Evolutionary conservation across 1,140 invertebrate species (phyloP), one percentile per base, ranked within the genome.

Genomic region (Diorhabda sublineata): DNA sequence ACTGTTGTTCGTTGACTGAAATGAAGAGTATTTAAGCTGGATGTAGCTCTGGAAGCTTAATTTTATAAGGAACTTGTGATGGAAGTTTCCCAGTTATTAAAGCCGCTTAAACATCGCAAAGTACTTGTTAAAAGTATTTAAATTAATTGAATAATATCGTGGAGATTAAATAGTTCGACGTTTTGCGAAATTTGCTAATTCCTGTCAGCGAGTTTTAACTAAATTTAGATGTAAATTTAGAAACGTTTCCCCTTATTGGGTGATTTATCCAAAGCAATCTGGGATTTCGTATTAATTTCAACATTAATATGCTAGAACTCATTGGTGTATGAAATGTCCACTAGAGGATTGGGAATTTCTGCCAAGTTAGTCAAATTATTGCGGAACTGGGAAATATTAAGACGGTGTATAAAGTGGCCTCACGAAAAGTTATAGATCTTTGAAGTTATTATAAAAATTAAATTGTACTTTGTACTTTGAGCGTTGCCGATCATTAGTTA

Each of bases 141-240:
- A 62, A 62, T 62, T 62, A 62, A 62, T 62, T 62, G 61, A 62
- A 62, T 62, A 62, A 62, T 62, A 62, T 52, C 47, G n/a, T 62
- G 61, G 11, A 62, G 61, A 62, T 62, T 62, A 45, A 62, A 62
- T 44, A 44, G 43, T 11, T 44, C 44, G 3, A 62, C 42, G 61
- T 62, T 44, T 44, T 44, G 43, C 44, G 4, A 62, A 62, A 62
- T 62, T 62, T 45, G 61, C 44, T 62, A 44, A 62, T 42, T 62
- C 61, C 42, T n/a, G 42, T 62, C 42, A 62, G 61, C 61, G 4
- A 11, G 61, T 62, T 62, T 62, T 62, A 11, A 62, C 42, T 11
- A 52, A 52, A 52, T 52, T 52, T 52, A 52, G 47, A 52, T 52
- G 47, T 52, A 52, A 52, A 52, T 52, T 52, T n/a, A 8, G 3